phyloP scores from a whole-genome alignment of 2,113 vertebrate species.

The Maylandia zebra region DNA sequence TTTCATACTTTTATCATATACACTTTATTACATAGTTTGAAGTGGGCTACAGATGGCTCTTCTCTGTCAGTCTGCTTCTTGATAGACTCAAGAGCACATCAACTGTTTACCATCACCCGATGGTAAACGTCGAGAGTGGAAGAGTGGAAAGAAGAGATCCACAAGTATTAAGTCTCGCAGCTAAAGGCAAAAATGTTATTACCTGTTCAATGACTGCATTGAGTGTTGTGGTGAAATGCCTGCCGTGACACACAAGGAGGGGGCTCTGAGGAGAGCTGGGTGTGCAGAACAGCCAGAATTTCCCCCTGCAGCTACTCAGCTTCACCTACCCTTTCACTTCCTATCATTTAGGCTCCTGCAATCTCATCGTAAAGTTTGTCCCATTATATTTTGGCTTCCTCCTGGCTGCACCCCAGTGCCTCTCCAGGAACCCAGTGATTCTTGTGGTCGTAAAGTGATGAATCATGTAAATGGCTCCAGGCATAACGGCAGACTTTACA shows the following conservation, averaged over 20 bases:
- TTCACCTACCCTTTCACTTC: neutral
- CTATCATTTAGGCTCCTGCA: neutral
- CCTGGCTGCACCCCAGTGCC: neutral
- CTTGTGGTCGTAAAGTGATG: neutral
- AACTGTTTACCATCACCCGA: neutral
- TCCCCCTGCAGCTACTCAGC: neutral
- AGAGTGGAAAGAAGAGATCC: neutral
- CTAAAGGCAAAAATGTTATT: neutral
- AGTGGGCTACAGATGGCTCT: neutral
- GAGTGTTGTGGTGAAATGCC: neutral
- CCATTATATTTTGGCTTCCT: neutral
- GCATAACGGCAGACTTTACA: neutral
- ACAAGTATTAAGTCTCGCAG: neutral
- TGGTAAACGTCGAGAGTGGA: neutral
- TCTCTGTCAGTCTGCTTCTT: neutral
- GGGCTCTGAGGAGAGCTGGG: neutral
- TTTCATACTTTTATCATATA: neutral
- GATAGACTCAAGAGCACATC: rapidly evolving
- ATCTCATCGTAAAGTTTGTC: neutral
- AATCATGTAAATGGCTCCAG: neutral
- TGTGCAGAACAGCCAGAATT: neutral
- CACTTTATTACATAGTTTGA: neutral
- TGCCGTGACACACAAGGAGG: neutral
- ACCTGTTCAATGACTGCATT: neutral
- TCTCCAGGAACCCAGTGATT: neutral